These are phyloP conservation scores for Gasteruption jaculator DNA, from an alignment of 2,888 invertebrate genomes.

Conservation along the genomic window DNA sequence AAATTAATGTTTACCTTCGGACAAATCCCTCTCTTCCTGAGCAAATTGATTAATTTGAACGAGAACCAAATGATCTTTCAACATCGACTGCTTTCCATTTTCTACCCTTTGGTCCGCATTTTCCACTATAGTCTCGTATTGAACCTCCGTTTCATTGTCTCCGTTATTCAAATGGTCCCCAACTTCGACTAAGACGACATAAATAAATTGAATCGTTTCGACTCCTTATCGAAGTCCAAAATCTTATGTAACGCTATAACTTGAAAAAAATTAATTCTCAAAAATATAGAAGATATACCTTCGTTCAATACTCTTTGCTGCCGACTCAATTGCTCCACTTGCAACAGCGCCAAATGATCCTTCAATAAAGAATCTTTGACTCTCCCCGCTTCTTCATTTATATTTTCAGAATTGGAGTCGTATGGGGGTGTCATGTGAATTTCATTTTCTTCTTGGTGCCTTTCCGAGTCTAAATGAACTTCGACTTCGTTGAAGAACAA, in stretches of 20 bases:
- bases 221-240: no score
- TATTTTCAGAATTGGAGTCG: slow-evolving; percentile 17
- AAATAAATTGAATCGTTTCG: no score
- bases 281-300: slow-evolving; percentile 18
- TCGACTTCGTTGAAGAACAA: slow-evolving; percentile 45
- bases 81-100: no score
- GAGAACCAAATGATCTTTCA: no score
- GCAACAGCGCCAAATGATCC: slow-evolving; percentile 39
- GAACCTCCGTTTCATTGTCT: no score
- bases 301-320: slow-evolving; percentile 18
- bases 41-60: no score
- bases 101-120: neutral
- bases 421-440: slow-evolving; percentile 27
- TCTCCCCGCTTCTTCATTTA: slow-evolving; percentile 14
- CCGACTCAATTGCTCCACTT: slow-evolving; percentile 36
- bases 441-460: slow-evolving; percentile 22
- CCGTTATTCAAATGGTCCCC: no score
- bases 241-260: no score
- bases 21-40: no score
- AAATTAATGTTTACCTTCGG: no score
- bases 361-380: slow-evolving; percentile 33
- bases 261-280: no score
- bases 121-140: neutral
- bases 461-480: slow-evolving; percentile 36
- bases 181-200: no score